phyloP scores from a whole-genome alignment of 1,140 invertebrate species.

The Drosophila orena region DNA sequence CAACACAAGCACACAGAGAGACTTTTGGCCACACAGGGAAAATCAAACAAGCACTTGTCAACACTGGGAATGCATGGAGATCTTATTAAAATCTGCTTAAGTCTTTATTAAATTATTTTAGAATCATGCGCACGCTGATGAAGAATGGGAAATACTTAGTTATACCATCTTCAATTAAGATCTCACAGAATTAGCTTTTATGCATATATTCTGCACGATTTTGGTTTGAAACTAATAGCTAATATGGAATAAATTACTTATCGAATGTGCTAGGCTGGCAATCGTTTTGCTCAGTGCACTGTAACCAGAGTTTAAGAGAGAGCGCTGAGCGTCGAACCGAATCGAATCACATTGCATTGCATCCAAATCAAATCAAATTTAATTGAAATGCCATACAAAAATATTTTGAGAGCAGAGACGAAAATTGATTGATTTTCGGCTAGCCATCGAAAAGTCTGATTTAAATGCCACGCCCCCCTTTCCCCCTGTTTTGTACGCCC shows the following conservation, averaged over 20 bases:
- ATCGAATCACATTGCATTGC: constrained; percentile 32
- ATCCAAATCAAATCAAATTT: constrained; percentile 70
- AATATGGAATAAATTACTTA: no score
- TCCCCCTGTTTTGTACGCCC: neutral
- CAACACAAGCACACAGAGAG: constrained; percentile 2
- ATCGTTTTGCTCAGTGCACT: constrained; percentile 2
- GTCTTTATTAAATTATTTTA: neutral
- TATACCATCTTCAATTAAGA: no score
- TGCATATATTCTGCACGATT: no score
- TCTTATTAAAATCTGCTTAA: neutral
- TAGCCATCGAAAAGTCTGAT: constrained; percentile 34
- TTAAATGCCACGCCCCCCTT: constrained; percentile 22
- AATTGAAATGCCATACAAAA: constrained; percentile 76
- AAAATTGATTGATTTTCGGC: constrained; percentile 79
- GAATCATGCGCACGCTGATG: neutral
- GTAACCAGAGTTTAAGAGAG: constrained; percentile 9
- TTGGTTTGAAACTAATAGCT: no score
- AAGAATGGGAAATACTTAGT: neutral
- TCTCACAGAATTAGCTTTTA: no score
- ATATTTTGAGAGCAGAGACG: constrained; percentile 58
- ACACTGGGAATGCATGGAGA: neutral
- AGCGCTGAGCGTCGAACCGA: constrained; percentile 22
- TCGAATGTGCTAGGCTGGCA: no score
- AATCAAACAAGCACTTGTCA: neutral
- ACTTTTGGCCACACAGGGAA: constrained; percentile 2